Percentiles rank a stretch among this genome's conserved stretches.
phyloP scores from a whole-genome alignment of 2,113 vertebrate genomes.

The Speoplatyrhinus poulsoni region DNA sequence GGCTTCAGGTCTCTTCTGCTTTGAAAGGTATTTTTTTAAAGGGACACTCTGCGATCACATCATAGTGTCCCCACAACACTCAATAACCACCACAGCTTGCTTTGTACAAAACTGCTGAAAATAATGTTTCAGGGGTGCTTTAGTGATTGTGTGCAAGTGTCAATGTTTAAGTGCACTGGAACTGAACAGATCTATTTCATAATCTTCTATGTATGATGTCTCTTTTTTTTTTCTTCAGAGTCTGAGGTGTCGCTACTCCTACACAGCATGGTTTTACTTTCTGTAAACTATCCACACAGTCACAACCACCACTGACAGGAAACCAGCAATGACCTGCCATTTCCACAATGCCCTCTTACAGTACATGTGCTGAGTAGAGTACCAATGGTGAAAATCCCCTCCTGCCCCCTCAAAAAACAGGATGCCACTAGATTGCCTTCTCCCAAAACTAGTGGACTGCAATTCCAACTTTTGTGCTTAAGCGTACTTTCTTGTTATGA shows the following conservation, averaged over 20 bases:
- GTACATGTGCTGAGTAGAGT: not conserved
- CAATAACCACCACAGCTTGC: too few relatives aligned
- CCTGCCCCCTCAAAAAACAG: too few relatives aligned
- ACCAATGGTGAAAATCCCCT: too few relatives aligned
- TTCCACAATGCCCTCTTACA: not conserved
- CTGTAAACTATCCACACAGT: conserved; percentile 75
- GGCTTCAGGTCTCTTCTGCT: conserved; percentile 83
- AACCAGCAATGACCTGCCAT: conserved; percentile 5
- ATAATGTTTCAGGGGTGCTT: too few relatives aligned
- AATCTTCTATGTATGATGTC: not conserved
- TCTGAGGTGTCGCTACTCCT: conserved; percentile 86
- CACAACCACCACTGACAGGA: conserved; percentile 45
- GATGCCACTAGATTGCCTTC: too few relatives aligned
- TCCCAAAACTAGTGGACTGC: not conserved
- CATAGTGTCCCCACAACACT: too few relatives aligned
- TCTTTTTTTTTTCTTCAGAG: conserved; percentile 72
- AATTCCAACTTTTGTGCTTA: not conserved
- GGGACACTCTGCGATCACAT: too few relatives aligned
- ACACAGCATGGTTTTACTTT: conserved; percentile 89
- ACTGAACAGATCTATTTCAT: not conserved
- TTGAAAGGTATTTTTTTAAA: conserved; percentile 79
- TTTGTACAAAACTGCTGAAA: too few relatives aligned
- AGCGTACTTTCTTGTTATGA: too few relatives aligned
- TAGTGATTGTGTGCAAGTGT: too few relatives aligned
- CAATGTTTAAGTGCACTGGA: too few relatives aligned